Conservation (phyloP, 92 coral and sea anemone genomes). For the Porites evermanni region DNA sequence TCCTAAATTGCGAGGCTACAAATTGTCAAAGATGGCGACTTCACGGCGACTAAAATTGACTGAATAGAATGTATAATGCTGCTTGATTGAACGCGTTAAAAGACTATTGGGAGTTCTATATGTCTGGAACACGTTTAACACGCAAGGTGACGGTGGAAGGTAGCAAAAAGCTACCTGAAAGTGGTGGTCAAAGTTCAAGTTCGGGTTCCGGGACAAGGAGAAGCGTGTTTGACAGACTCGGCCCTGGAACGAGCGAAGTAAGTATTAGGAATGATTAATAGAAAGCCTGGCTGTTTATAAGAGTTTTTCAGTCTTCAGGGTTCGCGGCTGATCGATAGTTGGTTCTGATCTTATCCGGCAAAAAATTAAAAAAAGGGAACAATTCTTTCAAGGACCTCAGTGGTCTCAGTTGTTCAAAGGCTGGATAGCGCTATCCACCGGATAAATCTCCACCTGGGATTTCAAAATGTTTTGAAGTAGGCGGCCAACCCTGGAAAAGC, state of each 20-base stretch:
- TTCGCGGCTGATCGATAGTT: too few relatives aligned
- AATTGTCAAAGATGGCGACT: slow-evolving; percentile 40
- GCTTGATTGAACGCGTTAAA: neutral
- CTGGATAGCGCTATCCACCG: too few relatives aligned
- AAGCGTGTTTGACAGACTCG: slow-evolving; percentile 98
- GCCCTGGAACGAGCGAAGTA: slow-evolving; percentile 97
- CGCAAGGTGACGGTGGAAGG: slow-evolving; percentile 99
- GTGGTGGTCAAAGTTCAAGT: slow-evolving; percentile 47
- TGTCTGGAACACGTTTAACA: slow-evolving; percentile 97
- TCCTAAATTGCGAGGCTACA: slow-evolving; percentile 27
- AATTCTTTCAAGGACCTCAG: too few relatives aligned
- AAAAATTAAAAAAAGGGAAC: too few relatives aligned
- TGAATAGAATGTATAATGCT: neutral
- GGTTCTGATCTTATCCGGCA: too few relatives aligned
- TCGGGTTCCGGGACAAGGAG: slow-evolving; percentile 53
- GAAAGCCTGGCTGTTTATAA: too few relatives aligned
- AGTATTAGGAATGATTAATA: neutral
- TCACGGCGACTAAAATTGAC: neutral
- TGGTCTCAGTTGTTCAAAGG: too few relatives aligned
- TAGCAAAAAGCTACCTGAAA: slow-evolving; percentile 84
- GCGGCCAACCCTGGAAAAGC: too few relatives aligned
- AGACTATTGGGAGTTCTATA: slow-evolving; percentile 10
- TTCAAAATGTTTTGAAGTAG: too few relatives aligned
- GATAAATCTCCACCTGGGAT: too few relatives aligned
- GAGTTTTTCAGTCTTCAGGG: too few relatives aligned